Evolutionary conservation across 2,113 vertebrate species (phyloP), one percentile per base, ranked within the genome.

Genomic region (Xiphophorus couchianus): DNA sequence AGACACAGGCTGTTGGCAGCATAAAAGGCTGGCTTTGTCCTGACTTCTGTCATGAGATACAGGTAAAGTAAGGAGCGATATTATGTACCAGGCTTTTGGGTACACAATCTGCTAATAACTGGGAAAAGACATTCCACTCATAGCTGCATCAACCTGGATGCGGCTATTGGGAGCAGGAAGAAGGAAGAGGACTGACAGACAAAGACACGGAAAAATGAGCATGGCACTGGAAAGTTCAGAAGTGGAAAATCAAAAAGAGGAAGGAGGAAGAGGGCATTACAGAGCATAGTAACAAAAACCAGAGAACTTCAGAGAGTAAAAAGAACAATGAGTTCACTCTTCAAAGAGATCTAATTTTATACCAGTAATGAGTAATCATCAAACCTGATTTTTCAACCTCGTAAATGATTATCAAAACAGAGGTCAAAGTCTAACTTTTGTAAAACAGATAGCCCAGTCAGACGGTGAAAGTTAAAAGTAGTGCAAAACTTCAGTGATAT

Each of bases 51-150:
- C 39, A 82, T 62, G 30, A 58, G 63, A 82, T 83, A 81, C 71
- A 81, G 76, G 81, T 69, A 48, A 70, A 27, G 29, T 44, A 64
- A 66, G 69, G 62, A 44, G 67, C 62, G 48, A 74, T 79, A 69
- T 62, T 66, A 78, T 61, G 69, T 81, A 82, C 86, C 89, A 87
- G 69, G 87, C 86, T 84, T 83, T 79, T 70, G 78, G 77, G 83
- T 84, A 76, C 77, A 77, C 71, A 81, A 91, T 76, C 81, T 82
- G 42, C 65, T 82, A 79, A 91, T 86, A 84, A 69, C 54, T 4
- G 39, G 70, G 74, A 78, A 88, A 83, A 86, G 74, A 81, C 88
- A 91, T 93, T 93, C 91, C 89, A 65, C 70, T 77, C 88, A 92
- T 93, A 89, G 68, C 89, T 91, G 63, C 68, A 69, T 83, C 76